Percentiles rank a stretch among this genome's conserved stretches.
Evolutionary conservation across 1,140 invertebrate genomes (phyloP).

Genomic region (Temnothorax longispinosus): DNA sequence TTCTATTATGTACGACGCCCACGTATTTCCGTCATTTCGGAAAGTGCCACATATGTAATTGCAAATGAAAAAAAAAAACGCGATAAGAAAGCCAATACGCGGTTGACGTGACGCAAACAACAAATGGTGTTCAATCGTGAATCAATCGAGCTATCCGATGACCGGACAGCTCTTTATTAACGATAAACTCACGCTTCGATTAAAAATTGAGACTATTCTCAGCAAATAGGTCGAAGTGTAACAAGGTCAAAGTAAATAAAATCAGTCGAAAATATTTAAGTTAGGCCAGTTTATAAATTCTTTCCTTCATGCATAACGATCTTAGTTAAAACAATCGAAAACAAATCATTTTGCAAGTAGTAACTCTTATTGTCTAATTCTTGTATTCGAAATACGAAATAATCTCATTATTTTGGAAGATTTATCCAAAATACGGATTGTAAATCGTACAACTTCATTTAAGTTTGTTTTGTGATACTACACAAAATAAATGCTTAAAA

Average conservation of each 20-base stretch:
- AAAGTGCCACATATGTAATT: neutral
- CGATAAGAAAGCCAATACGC: neutral
- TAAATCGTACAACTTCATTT: neutral
- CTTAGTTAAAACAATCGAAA: neutral
- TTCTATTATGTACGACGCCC: neutral
- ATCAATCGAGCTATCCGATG: neutral
- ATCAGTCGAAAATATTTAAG: neutral
- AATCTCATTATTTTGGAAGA: no score
- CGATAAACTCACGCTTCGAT: neutral
- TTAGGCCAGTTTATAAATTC: neutral
- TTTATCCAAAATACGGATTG: neutral
- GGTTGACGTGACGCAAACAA: neutral
- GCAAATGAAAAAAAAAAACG: neutral
- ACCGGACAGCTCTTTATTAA: neutral
- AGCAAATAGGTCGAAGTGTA: neutral
- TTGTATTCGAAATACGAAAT: neutral
- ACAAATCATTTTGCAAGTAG: neutral
- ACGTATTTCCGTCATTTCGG: neutral
- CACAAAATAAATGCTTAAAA: no score
- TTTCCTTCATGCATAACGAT: neutral
- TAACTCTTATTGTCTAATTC: neutral
- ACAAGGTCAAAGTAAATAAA: neutral
- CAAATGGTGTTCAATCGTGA: neutral
- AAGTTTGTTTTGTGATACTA: no score
- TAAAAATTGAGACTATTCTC: neutral